phyloP scores from a whole-genome alignment of 2,113 vertebrate genomes.

The Glareola pratincola region DNA sequence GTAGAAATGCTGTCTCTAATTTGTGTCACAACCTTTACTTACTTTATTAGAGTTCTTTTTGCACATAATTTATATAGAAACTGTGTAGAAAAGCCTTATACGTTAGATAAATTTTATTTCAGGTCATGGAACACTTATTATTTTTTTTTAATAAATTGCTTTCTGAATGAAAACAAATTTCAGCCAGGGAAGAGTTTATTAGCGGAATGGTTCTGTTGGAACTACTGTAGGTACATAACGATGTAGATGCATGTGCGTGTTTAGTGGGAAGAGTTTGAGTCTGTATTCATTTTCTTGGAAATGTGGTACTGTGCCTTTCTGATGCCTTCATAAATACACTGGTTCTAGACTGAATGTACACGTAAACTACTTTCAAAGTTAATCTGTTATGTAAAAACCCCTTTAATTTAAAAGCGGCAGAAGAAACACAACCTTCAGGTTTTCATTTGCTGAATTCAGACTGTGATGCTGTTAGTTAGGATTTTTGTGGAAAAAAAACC shows the following conservation, averaged over 20 bases:
- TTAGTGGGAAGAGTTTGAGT: neutral
- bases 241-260: neutral
- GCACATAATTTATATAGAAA: neutral
- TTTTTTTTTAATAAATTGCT: neutral
- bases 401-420: neutral
- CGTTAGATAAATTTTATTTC: neutral
- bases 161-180: slow-evolving; percentile 1
- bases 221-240: neutral
- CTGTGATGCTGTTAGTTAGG: neutral
- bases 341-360: neutral
- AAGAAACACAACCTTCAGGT: neutral
- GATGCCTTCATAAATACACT: neutral
- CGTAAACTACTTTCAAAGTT: neutral
- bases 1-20: neutral
- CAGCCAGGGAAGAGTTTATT: neutral
- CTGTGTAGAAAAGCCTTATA: neutral
- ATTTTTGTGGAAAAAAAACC: neutral
- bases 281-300: neutral
- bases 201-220: neutral
- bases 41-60: neutral
- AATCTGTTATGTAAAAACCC: neutral
- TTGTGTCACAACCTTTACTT: neutral
- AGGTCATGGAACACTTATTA: neutral
- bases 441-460: neutral
- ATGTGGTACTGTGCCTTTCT: neutral